A percentile compares a stretch with the other conserved stretches of the same genome.
These are phyloP conservation scores for Heterocephalus glaber DNA, from an alignment of 2,113 vertebrate genomes.

Conservation along the genomic window DNA sequence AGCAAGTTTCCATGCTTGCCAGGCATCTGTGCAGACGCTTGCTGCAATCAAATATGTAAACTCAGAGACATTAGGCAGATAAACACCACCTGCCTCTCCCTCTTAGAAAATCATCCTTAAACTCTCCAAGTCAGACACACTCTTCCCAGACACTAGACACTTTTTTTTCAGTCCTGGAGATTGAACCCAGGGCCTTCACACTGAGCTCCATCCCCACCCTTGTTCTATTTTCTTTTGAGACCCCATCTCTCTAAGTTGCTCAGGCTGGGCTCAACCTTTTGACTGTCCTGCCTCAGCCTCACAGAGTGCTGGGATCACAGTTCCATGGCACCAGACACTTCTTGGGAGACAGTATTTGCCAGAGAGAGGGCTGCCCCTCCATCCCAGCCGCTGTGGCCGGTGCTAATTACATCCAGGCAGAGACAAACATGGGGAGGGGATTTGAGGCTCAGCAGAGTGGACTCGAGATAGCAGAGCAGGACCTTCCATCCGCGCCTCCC, in stretches of 20 bases:
- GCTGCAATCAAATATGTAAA: not conserved
- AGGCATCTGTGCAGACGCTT: not conserved
- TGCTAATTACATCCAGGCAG: not conserved
- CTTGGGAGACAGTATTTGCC: not conserved
- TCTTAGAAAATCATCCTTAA: not conserved
- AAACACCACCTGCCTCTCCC: constrained; percentile 38
- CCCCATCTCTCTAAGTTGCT: not conserved
- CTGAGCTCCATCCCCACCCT: not conserved
- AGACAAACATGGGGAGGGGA: not conserved
- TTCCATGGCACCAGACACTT: not conserved
- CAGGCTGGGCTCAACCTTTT: not conserved
- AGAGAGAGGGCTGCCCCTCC: not conserved
- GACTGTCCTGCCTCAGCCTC: not conserved
- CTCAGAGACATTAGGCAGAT: not conserved
- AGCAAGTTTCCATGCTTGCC: not conserved
- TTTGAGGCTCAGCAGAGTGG: too few species aligned
- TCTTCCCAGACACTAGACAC: not conserved
- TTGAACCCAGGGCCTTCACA: not conserved
- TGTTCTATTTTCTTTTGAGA: not conserved
- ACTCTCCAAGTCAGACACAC: not conserved
- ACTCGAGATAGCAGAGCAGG: too few species aligned
- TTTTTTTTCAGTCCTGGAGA: not conserved
- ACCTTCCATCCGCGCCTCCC: not conserved
- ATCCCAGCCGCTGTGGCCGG: not conserved
- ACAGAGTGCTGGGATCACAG: not conserved